Evolutionary conservation across 1,140 invertebrate species (phyloP).

Genomic region (Centruroides sculpturatus): DNA sequence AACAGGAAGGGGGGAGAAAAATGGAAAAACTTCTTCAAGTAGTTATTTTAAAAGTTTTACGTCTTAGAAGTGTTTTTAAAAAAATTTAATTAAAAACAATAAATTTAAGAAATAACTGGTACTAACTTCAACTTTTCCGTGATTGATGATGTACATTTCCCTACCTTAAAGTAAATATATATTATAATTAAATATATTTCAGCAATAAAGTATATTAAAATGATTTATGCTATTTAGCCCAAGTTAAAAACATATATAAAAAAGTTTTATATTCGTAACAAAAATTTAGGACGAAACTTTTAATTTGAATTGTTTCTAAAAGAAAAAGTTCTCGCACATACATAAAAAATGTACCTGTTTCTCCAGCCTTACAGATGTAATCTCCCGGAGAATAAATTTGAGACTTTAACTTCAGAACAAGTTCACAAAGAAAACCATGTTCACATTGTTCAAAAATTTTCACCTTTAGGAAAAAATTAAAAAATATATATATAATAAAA

Average conservation of each 20-base stretch:
- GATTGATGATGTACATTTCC: conserved; percentile 78
- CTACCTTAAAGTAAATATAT: conserved; percentile 3
- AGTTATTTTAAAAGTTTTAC: no score
- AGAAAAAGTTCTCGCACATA: no score
- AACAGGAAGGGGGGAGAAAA: background rate
- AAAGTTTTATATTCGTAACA: no score
- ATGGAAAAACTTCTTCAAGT: no score
- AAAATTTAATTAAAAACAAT: no score
- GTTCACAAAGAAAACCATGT: conserved; percentile 13
- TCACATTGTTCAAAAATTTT: conserved; percentile 17
- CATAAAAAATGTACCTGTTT: conserved; percentile 6
- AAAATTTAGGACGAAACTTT: no score
- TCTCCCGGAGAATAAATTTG: conserved; percentile 14
- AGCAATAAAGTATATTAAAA: background rate
- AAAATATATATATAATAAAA: background rate
- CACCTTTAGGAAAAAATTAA: background rate
- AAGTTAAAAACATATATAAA: background rate
- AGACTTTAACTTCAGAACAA: conserved; percentile 11
- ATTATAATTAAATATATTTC: background rate
- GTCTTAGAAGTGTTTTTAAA: no score
- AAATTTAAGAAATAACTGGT: background rate
- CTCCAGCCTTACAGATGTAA: conserved; percentile 13
- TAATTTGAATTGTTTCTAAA: background rate
- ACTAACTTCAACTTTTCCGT: conserved; percentile 88
- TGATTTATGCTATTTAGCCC: background rate